Conservation (phyloP, 1,140 invertebrate genomes). For the Trissolcus basalis region DNA sequence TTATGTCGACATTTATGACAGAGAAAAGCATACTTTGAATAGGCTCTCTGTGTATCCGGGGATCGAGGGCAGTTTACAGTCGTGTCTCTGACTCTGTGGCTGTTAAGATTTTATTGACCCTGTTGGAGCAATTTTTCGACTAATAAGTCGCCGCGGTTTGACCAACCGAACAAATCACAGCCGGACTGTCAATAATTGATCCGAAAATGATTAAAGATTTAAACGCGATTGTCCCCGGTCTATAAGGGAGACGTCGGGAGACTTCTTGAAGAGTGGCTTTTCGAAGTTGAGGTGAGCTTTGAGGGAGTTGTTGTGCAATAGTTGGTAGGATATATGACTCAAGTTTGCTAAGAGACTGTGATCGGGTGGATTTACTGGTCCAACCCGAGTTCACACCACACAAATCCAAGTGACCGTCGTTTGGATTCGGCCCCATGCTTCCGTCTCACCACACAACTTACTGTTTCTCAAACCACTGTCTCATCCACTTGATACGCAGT, state of each 20-base stretch:
- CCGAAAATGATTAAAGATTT: constrained; percentile 4
- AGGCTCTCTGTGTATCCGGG: constrained; percentile 48
- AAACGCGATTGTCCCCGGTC: neutral
- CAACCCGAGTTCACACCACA: constrained; percentile 73
- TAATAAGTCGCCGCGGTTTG: constrained; percentile 1
- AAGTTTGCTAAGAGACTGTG: constrained; percentile 74
- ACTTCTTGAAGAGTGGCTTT: constrained; percentile 55
- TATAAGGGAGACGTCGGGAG: constrained; percentile 12
- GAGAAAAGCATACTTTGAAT: constrained; percentile 68
- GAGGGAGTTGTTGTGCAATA: constrained; percentile 71
- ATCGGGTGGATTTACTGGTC: constrained; percentile 75
- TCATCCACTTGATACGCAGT: constrained; percentile 37
- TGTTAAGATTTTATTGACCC: constrained; percentile 36
- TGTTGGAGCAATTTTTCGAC: constrained; percentile 14
- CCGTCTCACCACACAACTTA: constrained; percentile 66
- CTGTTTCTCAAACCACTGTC: constrained; percentile 61
- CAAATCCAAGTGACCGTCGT: constrained; percentile 75
- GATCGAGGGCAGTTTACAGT: constrained; percentile 47
- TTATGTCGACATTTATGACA: constrained; percentile 71
- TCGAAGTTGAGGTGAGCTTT: constrained; percentile 35
- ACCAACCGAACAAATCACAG: no score
- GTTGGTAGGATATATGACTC: constrained; percentile 73
- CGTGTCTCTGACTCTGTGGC: constrained; percentile 37
- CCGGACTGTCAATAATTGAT: no score
- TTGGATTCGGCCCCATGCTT: constrained; percentile 59